These are phyloP conservation scores for Priocnemis perturbator DNA, from an alignment of 2,888 invertebrate genomes.

Conservation along the genomic window DNA sequence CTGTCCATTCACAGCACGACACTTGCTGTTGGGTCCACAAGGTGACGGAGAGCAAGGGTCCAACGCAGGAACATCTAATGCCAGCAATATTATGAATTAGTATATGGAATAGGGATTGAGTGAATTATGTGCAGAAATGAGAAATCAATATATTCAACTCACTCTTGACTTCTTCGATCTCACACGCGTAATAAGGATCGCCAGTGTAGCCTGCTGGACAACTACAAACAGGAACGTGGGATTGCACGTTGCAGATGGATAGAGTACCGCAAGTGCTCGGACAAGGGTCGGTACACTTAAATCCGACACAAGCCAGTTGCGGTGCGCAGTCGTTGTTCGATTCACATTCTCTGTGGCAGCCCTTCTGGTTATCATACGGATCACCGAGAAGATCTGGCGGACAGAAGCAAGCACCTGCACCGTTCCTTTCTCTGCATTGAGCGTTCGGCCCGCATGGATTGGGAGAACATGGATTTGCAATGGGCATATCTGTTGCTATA, in stretches of 20 bases:
- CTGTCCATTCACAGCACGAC: slow-evolving; percentile 85
- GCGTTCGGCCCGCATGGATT: slow-evolving; percentile 92
- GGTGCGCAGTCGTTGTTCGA: slow-evolving; percentile 85
- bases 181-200: slow-evolving; percentile 84
- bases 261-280: slow-evolving; percentile 88
- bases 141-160: not conserved
- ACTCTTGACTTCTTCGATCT: slow-evolving; percentile 57
- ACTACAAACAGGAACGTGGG: slow-evolving; percentile 87
- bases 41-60: slow-evolving; percentile 90
- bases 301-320: slow-evolving; percentile 85
- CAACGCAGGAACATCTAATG: slow-evolving; percentile 45
- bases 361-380: slow-evolving; percentile 83
- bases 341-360: slow-evolving; percentile 88
- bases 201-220: slow-evolving; percentile 87
- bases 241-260: slow-evolving; percentile 86
- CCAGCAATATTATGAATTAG: slow-evolving; percentile 1
- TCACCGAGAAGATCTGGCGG: slow-evolving; percentile 88
- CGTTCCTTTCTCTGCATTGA: slow-evolving; percentile 88
- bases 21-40: slow-evolving; percentile 92
- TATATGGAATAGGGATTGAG: not conserved
- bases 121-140: no score
- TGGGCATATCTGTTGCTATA: slow-evolving; percentile 49
- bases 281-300: slow-evolving; percentile 91
- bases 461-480: slow-evolving; percentile 85
- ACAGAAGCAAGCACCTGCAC: slow-evolving; percentile 91